phyloP scores from a whole-genome alignment of 1,140 invertebrate genomes.

The Elymnias hypermnestra region DNA sequence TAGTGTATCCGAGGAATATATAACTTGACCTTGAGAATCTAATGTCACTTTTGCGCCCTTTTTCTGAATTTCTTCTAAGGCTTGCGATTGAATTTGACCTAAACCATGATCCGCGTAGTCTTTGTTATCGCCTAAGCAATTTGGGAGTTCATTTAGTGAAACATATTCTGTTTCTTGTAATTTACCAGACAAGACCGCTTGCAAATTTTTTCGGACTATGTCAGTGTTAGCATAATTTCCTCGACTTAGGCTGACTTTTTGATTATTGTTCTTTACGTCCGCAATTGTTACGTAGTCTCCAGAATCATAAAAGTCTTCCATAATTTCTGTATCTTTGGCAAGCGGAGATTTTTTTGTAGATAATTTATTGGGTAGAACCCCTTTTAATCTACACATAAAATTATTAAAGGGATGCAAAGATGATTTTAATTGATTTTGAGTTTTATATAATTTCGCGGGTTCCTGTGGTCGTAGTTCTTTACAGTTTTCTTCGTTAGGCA shows the following conservation, averaged over 20 bases:
- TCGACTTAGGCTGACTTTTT: constrained; percentile 74
- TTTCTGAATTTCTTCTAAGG: constrained; percentile 58
- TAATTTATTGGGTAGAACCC: constrained; percentile 76
- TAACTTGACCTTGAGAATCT: constrained; percentile 92
- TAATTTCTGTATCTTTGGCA: constrained; percentile 62
- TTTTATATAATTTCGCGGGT: constrained; percentile 51
- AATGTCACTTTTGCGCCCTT: constrained; percentile 89
- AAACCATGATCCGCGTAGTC: constrained; percentile 61
- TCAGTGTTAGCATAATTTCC: constrained; percentile 77
- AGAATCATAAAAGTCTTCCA: constrained; percentile 73
- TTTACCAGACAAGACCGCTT: constrained; percentile 75
- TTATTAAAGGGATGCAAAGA: constrained; percentile 77
- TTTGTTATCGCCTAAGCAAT: constrained; percentile 72
- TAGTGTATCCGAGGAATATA: constrained; percentile 92
- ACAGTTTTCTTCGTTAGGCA: constrained; percentile 52
- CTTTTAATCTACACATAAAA: constrained; percentile 80
- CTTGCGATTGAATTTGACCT: constrained; percentile 41
- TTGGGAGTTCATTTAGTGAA: constrained; percentile 86
- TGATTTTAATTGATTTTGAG: constrained; percentile 60
- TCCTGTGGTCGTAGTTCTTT: constrained; percentile 39
- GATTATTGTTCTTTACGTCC: constrained; percentile 86
- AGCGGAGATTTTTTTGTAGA: constrained; percentile 72
- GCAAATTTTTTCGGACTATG: constrained; percentile 76
- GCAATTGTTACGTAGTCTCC: constrained; percentile 91
- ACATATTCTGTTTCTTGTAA: constrained; percentile 85